Percentiles rank a stretch among this genome's conserved stretches.
phyloP scores from a whole-genome alignment of 2,113 vertebrate genomes.

The Pachypanchax playfairii region DNA sequence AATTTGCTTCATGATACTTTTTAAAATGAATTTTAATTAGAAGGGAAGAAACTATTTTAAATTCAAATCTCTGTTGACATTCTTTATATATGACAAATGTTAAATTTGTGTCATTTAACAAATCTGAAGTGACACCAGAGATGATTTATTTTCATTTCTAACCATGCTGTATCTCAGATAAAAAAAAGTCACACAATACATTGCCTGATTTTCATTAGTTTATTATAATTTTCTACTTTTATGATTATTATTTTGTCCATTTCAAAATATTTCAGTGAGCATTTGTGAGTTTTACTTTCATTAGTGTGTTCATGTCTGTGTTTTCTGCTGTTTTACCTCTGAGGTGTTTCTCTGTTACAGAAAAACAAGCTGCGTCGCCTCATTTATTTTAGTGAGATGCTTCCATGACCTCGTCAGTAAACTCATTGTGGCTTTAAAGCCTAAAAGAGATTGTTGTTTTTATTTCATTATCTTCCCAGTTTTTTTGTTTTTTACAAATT shows the following conservation, averaged over 20 bases:
- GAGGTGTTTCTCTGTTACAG: neutral
- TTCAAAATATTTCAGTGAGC: neutral
- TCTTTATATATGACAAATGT: too few species aligned
- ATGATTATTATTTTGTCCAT: neutral
- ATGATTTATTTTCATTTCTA: too few species aligned
- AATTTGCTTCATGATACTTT: too few species aligned
- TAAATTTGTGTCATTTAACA: too few species aligned
- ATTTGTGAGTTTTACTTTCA: conserved; percentile 7
- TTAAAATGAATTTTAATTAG: too few species aligned
- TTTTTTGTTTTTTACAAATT: neutral
- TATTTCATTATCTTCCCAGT: neutral
- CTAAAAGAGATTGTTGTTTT: conserved; percentile 19
- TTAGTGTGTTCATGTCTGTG: conserved; percentile 13
- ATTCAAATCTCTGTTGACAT: too few species aligned
- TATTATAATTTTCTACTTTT: too few species aligned
- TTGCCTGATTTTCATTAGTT: too few species aligned
- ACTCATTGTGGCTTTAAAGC: conserved; percentile 24
- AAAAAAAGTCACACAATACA: too few species aligned
- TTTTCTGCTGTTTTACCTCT: conserved; percentile 17
- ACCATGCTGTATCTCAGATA: too few species aligned
- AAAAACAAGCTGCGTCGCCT: neutral
- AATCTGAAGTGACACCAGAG: too few species aligned
- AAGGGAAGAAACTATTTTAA: too few species aligned
- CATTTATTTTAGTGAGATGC: conserved; percentile 14
- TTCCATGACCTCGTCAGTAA: conserved; percentile 26